Evolutionary conservation across 2,113 vertebrate species (phyloP).

Genomic region (Apeltes quadracus): DNA sequence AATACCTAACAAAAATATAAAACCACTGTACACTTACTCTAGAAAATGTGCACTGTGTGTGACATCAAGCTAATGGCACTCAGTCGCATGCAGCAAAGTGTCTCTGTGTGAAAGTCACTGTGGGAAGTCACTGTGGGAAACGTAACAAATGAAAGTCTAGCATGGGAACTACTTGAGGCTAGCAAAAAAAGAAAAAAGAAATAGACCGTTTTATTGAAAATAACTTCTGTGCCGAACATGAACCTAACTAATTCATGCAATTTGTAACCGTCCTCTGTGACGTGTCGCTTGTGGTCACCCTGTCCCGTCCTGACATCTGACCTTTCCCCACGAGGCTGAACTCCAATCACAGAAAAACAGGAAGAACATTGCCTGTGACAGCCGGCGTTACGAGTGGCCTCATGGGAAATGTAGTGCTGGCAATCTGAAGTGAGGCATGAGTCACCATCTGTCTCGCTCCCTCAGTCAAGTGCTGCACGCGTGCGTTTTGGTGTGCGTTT

Average conservation of each 20-base stretch:
- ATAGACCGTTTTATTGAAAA: constrained; percentile 12
- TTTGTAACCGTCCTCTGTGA: constrained; percentile 41
- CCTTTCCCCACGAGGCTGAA: constrained; percentile 61
- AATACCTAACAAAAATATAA: not conserved
- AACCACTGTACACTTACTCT: not conserved
- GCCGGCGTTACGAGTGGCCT: constrained; percentile 73
- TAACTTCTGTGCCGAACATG: constrained; percentile 1
- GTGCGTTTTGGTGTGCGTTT: constrained; percentile 29
- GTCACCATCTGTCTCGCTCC: constrained; percentile 75
- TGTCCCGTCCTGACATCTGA: constrained; percentile 61
- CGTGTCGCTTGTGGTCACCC: constrained; percentile 41
- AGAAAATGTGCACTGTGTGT: not conserved
- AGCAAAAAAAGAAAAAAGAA: not conserved
- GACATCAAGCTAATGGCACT: not conserved
- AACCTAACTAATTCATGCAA: constrained; percentile 24
- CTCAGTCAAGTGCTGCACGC: constrained; percentile 53
- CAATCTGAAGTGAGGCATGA: constrained; percentile 72
- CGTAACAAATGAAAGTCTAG: not conserved
- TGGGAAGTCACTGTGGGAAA: not conserved
- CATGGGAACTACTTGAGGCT: not conserved
- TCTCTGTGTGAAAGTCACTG: constrained; percentile 26
- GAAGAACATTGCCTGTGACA: constrained; percentile 77
- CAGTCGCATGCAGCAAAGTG: not conserved
- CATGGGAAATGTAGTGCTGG: constrained; percentile 81
- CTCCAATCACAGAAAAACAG: constrained; percentile 73